A percentile compares a stretch with the other conserved stretches of the same genome.
Conservation (phyloP, 1,140 invertebrate genomes). For the Metaphire vulgaris region DNA sequence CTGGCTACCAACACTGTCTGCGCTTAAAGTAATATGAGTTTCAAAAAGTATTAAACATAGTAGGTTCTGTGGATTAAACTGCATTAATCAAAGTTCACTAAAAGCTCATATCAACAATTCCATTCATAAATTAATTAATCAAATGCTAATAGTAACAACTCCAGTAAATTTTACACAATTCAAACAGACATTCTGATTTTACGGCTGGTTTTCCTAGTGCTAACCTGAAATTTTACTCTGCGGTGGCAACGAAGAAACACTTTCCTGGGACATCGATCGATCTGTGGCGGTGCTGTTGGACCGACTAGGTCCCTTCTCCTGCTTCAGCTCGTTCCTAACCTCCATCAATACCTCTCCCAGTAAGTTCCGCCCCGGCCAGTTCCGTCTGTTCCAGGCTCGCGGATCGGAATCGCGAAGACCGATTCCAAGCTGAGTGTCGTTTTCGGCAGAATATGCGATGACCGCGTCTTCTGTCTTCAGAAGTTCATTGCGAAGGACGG, state of each 20-base stretch:
- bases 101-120: not conserved
- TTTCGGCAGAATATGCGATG: not conserved
- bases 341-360: constrained; percentile 30
- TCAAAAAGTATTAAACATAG: too few relatives aligned
- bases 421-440: not conserved
- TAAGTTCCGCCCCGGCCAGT: constrained; percentile 22
- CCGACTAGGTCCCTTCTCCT: not conserved
- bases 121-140: not conserved
- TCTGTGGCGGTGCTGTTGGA: not conserved
- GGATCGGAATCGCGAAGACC: constrained; percentile 11
- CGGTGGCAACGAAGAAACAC: not conserved
- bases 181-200: too few relatives aligned
- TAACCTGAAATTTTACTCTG: not conserved
- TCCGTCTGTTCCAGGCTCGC: not conserved
- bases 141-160: too few relatives aligned
- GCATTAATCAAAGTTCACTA: too few relatives aligned
- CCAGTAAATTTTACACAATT: too few relatives aligned
- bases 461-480: not conserved
- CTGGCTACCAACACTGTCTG: too few relatives aligned
- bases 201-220: too few relatives aligned
- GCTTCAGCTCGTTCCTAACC: constrained; percentile 1
- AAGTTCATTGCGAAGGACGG: not conserved
- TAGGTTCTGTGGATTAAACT: too few relatives aligned
- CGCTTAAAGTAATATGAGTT: too few relatives aligned
- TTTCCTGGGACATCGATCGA: not conserved